Evolutionary conservation across 2,888 invertebrate species (phyloP), one percentile per base, ranked within the genome.

Genomic region (Taphrorychus bicolor): DNA sequence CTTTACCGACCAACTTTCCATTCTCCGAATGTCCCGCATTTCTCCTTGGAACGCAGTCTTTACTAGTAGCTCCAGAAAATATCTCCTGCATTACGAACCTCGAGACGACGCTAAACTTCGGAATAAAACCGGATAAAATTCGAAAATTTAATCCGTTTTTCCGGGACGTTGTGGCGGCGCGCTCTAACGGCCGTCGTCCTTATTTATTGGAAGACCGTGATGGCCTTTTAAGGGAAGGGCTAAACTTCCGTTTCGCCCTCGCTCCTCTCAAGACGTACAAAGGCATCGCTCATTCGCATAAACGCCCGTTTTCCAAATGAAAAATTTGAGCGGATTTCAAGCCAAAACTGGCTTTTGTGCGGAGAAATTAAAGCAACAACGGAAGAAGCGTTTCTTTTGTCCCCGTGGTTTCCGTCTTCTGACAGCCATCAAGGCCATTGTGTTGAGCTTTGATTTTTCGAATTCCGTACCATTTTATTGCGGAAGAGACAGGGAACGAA

Each of bases 71-170:
- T 42, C 32, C 19, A 48, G 62, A n/a, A 42, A 62, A 62, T 62
- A 62, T 62, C 18, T 62, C 17, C 22, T n/a, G 53, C 51, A 21
- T 52, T 61, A 53, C 19, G 60, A 32, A 53, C 48, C 49, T 58
- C 32, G n/a, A 48, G 16, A 32, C 49, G 57, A 18, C 56, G 49
- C 19, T 57, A 19, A 18, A 57, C 51, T 49, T 32, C 23, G 17
- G 42, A 24, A 57, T 64, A 64, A 41, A 48, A 14, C 40, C 41
- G 7, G 40, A 65, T 59, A 59, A 65, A 59, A 53, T 53, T 45
- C 42, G 53, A 59, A 65, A 66, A 61, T 66, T 61, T 61, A 62
- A 66, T 66, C 58, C 58, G 58, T 45, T 45, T 58, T 58, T 58
- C 58, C 19, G 18, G 58, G 32, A 54, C 54, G 54, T 1, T 32